A percentile compares a stretch with the other conserved stretches of the same genome.
These are phyloP conservation scores for Oxycera nigricornis DNA, from an alignment of 2,888 invertebrate genomes.

Conservation along the genomic window DNA sequence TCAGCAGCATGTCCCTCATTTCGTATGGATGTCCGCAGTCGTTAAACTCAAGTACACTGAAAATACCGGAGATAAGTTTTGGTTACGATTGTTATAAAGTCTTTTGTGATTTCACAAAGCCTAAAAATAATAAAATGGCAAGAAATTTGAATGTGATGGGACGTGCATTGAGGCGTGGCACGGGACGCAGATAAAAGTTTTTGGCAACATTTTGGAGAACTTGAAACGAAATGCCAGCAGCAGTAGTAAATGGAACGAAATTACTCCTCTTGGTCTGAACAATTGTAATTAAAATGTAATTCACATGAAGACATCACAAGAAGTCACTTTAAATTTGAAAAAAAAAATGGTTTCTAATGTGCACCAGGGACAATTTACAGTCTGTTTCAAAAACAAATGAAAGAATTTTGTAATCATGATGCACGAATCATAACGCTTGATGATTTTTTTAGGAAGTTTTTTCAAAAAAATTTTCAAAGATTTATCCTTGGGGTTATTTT, in stretches of 20 bases:
- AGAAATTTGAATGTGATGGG: slow-evolving; percentile 42
- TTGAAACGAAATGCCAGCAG: slow-evolving; percentile 37
- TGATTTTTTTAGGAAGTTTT: too few relatives aligned
- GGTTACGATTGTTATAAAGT: background rate
- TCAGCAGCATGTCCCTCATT: background rate
- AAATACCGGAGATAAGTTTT: slow-evolving; percentile 24
- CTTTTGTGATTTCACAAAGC: slow-evolving; percentile 39
- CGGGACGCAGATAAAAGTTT: slow-evolving; percentile 4
- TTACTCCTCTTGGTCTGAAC: slow-evolving; percentile 22
- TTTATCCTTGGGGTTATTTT: too few relatives aligned
- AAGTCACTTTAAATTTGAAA: slow-evolving; percentile 21
- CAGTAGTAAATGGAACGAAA: slow-evolving; percentile 36
- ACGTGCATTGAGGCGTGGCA: background rate
- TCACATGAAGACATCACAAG: slow-evolving; percentile 25
- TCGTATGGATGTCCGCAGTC: slow-evolving; percentile 1
- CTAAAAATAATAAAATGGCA: slow-evolving; percentile 38
- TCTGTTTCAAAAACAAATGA: background rate
- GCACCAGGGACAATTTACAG: background rate
- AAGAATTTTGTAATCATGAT: too few relatives aligned
- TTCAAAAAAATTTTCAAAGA: too few relatives aligned
- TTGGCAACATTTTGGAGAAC: slow-evolving; percentile 28
- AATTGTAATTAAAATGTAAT: slow-evolving; percentile 39
- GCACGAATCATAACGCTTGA: too few relatives aligned
- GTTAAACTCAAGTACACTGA: slow-evolving; percentile 24
- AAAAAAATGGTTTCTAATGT: background rate